Base-by-base conservation (phyloP, 2,797 vertebrate genomes). In the Prunella strophiata region DNA sequence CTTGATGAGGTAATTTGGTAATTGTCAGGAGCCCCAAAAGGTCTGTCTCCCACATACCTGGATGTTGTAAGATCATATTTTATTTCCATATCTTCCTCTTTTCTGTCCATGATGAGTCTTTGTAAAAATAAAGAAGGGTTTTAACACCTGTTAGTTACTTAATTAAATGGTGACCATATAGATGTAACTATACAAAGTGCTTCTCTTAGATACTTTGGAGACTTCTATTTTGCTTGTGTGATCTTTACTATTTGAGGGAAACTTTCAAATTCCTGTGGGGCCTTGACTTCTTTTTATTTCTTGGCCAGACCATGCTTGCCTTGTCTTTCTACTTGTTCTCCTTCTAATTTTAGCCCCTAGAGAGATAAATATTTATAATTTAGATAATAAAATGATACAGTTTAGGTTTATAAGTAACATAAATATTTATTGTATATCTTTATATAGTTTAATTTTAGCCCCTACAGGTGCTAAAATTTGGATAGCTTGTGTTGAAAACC, bases 1-100 rank as follows among this genome's bases (percentile, higher is more conserved):
- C 26, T n/a, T 21, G 14, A 16, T 55, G 8, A 34, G 7, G 9
- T 34, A 12, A 13, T 23, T 61, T 20, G 15, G 9, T 30, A 50
- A 21, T 12, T 71, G 21, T 62, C 0, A 1, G n/a, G 30, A 23
- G 61, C 7, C 9, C 8, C 1, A 15, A 7, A 61, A 79, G 13
- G 8, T 73, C 5, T 57, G 21, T 50, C 8, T 61, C 11, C 19
- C 4, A 10, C 3, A 1, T 17, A 21, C 4, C 12, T 76, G 19
- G 5, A 10, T 59, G 23, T 7, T 86, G 9, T 19, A 43, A 40
- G 30, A 11, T 7, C 34, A 3, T 45, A 25, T 68, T 68, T 22
- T 3, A 2, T 51, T 88, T 72, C 25, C 8, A 2, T 43, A 7
- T 10, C 7, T 22, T 29, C 10, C 32, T 70, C 8, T 89, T 38